These are phyloP conservation scores for Australoheros scitulus DNA, from an alignment of 2,113 vertebrate genomes.

Conservation along the genomic window DNA sequence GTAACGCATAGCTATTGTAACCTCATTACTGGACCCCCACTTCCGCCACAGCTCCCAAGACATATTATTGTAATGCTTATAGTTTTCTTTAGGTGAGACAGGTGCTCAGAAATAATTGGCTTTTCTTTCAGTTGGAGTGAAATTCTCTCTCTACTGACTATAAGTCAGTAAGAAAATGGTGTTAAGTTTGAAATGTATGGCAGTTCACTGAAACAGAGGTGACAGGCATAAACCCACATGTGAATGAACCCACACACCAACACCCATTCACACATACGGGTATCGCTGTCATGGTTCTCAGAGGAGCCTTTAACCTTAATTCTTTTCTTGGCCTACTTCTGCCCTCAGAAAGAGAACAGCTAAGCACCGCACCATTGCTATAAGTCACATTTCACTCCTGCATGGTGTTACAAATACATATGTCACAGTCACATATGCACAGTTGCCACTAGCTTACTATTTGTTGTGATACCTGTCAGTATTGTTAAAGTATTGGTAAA, in stretches of 20 bases:
- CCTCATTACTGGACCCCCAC: neutral
- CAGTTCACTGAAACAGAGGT: slow-evolving; percentile 1
- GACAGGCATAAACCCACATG: slow-evolving; percentile 26
- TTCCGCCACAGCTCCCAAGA: neutral
- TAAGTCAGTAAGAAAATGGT: neutral
- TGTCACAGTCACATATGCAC: neutral
- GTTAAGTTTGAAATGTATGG: slow-evolving; percentile 30
- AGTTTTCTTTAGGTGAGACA: neutral
- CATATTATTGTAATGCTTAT: neutral
- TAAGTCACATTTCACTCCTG: neutral
- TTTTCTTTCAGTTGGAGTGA: neutral
- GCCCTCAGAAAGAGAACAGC: slow-evolving; percentile 47
- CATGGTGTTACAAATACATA: neutral
- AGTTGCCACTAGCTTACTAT: neutral
- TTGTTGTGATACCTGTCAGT: neutral
- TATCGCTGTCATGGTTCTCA: slow-evolving; percentile 52
- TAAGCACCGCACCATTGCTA: slow-evolving; percentile 2
- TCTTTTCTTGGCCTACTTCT: slow-evolving; percentile 67
- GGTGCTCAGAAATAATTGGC: slow-evolving; percentile 19
- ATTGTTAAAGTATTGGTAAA: neutral
- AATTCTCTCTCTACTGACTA: neutral
- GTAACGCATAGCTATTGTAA: neutral
- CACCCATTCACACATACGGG: neutral
- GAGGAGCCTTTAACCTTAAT: slow-evolving; percentile 73
- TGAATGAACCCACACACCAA: neutral